These are phyloP conservation scores for Archaeoteleia sp. DNA, from an alignment of 2,888 invertebrate species.

Conservation along the genomic window DNA sequence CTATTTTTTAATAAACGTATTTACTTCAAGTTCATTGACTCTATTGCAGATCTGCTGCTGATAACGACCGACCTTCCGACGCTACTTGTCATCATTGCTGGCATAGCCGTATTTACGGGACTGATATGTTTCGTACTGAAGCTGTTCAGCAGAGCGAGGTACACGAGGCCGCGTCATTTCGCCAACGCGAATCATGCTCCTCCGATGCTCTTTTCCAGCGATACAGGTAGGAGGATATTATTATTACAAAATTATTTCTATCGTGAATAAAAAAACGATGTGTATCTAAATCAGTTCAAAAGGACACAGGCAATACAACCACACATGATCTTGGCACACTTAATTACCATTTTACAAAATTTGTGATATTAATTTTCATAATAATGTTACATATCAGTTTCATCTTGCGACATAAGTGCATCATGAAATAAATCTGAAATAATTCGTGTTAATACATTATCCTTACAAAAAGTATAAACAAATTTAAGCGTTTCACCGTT, in stretches of 20 bases:
- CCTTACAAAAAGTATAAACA: too few species aligned
- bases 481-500: too few species aligned
- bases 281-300: not conserved
- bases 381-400: not conserved
- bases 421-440: too few species aligned
- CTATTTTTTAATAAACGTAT: not conserved
- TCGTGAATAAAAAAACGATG: not conserved
- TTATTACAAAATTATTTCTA: not conserved
- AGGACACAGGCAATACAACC: conserved; percentile 1
- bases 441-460: too few species aligned
- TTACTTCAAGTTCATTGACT: not conserved
- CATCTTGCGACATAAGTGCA: too few species aligned
- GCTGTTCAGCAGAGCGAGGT: conserved; percentile 83
- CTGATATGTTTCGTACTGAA: conserved; percentile 92
- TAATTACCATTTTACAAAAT: conserved; percentile 9
- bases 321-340: conserved; percentile 17
- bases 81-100: conserved; percentile 88
- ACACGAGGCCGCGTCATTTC: conserved; percentile 83
- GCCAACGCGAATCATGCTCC: conserved; percentile 90
- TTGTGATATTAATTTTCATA: conserved; percentile 1
- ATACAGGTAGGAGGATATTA: conserved; percentile 80
- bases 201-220: conserved; percentile 89
- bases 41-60: conserved; percentile 83
- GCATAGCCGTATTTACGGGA: conserved; percentile 89
- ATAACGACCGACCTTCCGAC: conserved; percentile 91